Evolutionary conservation across 2,888 invertebrate species (phyloP).

Genomic region (Bembecia ichneumoniformis): DNA sequence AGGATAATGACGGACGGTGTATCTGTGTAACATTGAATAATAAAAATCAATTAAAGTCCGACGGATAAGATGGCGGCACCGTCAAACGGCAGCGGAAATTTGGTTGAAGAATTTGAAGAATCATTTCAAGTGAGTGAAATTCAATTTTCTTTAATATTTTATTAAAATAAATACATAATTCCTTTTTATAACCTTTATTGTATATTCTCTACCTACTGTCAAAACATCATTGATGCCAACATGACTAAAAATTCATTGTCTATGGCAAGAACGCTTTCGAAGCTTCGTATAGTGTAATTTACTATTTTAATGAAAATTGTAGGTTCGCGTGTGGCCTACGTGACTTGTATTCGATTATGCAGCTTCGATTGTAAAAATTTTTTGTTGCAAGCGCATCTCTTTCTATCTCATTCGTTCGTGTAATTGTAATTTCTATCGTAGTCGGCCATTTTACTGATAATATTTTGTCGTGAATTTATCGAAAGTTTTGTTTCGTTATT

Average conservation of each 20-base stretch:
- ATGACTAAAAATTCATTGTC: slow-evolving; percentile 32
- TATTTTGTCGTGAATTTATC: slow-evolving; percentile 53
- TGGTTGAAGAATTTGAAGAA: slow-evolving; percentile 92
- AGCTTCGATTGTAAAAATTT: slow-evolving; percentile 50
- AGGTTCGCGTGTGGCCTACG: slow-evolving; percentile 48
- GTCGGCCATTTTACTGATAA: slow-evolving; percentile 70
- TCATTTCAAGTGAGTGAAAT: slow-evolving; percentile 81
- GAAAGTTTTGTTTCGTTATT: slow-evolving; percentile 33
- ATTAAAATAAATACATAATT: slow-evolving; percentile 3
- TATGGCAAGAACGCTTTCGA: slow-evolving; percentile 41
- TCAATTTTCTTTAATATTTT: background rate
- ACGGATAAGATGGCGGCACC: slow-evolving; percentile 77
- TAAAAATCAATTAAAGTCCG: background rate
- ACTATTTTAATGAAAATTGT: slow-evolving; percentile 20
- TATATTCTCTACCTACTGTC: slow-evolving; percentile 39
- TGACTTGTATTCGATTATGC: slow-evolving; percentile 55
- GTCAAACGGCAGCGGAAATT: slow-evolving; percentile 86
- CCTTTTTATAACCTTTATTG: slow-evolving; percentile 35
- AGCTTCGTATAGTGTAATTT: slow-evolving; percentile 51
- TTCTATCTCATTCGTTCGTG: slow-evolving; percentile 9
- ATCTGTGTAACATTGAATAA: background rate
- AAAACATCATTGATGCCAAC: slow-evolving; percentile 47
- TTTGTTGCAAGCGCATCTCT: slow-evolving; percentile 59
- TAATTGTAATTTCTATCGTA: too few species aligned
- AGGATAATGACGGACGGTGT: too few species aligned